Percentiles rank a stretch among this genome's conserved stretches.
These are phyloP conservation scores for Empidonax alnorum DNA, from an alignment of 2,113 vertebrate species.

Conservation along the genomic window DNA sequence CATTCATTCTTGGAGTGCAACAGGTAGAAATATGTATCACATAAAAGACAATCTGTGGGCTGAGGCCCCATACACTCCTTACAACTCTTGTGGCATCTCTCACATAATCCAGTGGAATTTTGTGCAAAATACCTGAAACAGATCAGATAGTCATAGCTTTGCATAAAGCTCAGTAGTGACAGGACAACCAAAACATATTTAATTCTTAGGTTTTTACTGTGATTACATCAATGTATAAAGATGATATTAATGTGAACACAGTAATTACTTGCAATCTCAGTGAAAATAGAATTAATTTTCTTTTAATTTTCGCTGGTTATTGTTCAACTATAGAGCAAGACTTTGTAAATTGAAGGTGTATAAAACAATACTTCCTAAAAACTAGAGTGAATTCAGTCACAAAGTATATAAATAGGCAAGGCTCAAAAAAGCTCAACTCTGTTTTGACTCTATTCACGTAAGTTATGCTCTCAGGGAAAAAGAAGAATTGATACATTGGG, in stretches of 20 bases:
- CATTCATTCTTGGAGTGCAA: conserved; percentile 77
- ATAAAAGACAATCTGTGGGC: conserved; percentile 81
- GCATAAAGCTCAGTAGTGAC: background rate
- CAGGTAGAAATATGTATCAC: conserved; percentile 78
- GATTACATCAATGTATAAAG: background rate
- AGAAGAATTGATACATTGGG: background rate
- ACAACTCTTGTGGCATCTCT: conserved; percentile 85
- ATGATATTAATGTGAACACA: background rate
- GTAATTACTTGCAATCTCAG: background rate
- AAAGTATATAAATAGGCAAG: background rate
- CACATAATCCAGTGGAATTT: conserved; percentile 69
- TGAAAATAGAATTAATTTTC: background rate
- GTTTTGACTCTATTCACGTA: background rate
- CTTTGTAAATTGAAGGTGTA: background rate
- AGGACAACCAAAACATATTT: background rate
- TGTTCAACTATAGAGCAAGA: background rate
- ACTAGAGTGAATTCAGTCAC: background rate
- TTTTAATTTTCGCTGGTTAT: background rate
- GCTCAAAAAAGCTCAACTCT: background rate
- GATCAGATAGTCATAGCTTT: background rate
- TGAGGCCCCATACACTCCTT: conserved; percentile 76
- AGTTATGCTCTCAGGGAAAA: background rate
- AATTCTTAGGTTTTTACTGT: background rate
- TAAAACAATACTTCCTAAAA: background rate
- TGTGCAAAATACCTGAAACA: conserved; percentile 84